Base-by-base conservation (phyloP, 2,888 invertebrate species). In the Lobophora halterata region DNA sequence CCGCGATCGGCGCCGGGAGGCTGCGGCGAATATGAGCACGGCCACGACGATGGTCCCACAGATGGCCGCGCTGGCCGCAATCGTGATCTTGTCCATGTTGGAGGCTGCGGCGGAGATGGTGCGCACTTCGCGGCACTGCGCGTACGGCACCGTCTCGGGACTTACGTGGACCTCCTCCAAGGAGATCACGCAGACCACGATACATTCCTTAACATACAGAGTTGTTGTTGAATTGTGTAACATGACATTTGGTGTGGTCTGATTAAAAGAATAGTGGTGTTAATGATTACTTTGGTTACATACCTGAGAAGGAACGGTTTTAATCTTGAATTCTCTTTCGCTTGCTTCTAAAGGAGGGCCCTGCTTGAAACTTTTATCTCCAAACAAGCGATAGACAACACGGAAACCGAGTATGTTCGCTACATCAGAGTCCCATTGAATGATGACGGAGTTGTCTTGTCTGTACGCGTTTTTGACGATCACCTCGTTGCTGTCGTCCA, bases 81-180 rank as follows among this genome's bases (percentile, higher is more conserved):
- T 97, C 32, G 97, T 97, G 65, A 97, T 96, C 79, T 96, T 97
- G 85, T 97, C 97, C 95, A 97, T 96, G 81, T 96, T 95, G 36
- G 95, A 94, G 32, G 95, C 92, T 26, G 94, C 92, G 8, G 95
- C 92, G 27, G 93, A 91, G 27, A 94, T 94, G 1, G 96, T 96
- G 47, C 96, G 92, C 37, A 97, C 94, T 83, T 97, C 97, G 33
- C 95, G 91, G 67, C 97, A 97, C 79, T 95, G 97, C 45, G 90
- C 89, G 80, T 93, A 94, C 28, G 95, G 96, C 46, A 96, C 95
- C 51, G 92, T 93, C 61, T 95, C 94, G 18, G 96, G 95, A 36
- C 93, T 94, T n/a, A 95, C 92, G 77, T 94, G 93, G 41, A 93
- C 91, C 73, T 96, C 96, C 80, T 96, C 96, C 55, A 96, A 83